Percentiles rank a stretch among this genome's conserved stretches.
These are phyloP conservation scores for Hypotaenidia philippensis DNA, from an alignment of 2,797 vertebrate genomes.

Conservation along the genomic window DNA sequence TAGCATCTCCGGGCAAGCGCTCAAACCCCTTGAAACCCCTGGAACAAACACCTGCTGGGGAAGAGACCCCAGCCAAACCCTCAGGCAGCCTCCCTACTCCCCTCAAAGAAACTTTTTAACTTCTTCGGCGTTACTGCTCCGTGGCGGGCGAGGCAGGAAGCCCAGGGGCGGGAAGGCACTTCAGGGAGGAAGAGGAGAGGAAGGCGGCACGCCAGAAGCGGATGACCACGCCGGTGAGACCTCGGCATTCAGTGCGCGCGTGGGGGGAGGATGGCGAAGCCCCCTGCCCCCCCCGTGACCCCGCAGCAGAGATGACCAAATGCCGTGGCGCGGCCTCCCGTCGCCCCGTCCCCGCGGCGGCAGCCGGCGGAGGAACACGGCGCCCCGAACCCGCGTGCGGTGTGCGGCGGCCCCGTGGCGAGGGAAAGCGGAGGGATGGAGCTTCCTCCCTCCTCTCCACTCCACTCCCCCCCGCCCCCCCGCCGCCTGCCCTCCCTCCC, in stretches of 20 bases:
- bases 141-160: background rate
- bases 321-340: background rate
- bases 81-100: too few relatives aligned
- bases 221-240: fast-evolving
- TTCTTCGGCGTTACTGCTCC: background rate
- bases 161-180: background rate
- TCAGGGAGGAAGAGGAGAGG: background rate
- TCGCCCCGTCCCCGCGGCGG: background rate
- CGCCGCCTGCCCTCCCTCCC: background rate
- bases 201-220: fast-evolving
- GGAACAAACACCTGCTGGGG: background rate
- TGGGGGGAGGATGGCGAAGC: fast-evolving
- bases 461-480: too few relatives aligned
- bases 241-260: background rate
- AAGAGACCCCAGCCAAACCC: background rate
- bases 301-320: background rate
- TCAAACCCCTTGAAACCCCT: background rate
- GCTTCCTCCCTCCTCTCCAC: fast-evolving
- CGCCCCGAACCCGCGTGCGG: background rate
- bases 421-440: too few relatives aligned
- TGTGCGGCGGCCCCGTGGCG: fast-evolving
- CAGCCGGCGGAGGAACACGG: background rate
- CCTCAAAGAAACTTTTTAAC: background rate
- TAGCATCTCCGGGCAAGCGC: background rate
- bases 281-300: background rate